Conservation (phyloP, 1,140 invertebrate species). For the Heliothis subflexa region DNA sequence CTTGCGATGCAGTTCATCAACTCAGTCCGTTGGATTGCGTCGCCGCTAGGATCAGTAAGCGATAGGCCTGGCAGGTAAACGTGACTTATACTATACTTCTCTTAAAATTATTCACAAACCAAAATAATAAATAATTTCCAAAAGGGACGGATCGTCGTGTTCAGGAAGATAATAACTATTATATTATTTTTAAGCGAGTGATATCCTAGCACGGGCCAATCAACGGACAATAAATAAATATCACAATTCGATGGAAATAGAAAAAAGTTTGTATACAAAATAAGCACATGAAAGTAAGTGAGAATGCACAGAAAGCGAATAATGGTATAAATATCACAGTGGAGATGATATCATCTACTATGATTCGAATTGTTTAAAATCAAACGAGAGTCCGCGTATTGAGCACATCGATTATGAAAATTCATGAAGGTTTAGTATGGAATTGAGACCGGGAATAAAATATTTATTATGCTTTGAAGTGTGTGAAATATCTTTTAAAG, state of each 20-base stretch:
- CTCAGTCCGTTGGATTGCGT: constrained; percentile 4
- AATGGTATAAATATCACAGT: constrained; percentile 69
- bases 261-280: constrained; percentile 42
- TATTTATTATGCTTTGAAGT: too few relatives aligned
- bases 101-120: background rate
- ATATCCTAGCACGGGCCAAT: constrained; percentile 15
- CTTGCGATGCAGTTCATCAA: constrained; percentile 16
- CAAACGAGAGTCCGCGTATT: constrained; percentile 11
- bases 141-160: background rate
- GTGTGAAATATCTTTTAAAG: too few relatives aligned
- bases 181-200: background rate
- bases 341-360: constrained; percentile 68
- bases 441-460: too few relatives aligned
- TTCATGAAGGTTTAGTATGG: too few relatives aligned
- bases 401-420: background rate
- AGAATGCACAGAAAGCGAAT: constrained; percentile 32
- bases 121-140: constrained; percentile 2
- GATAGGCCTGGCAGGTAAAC: background rate
- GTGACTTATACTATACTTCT: background rate
- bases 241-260: constrained; percentile 41
- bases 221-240: constrained; percentile 31
- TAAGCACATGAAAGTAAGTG: constrained; percentile 5
- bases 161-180: background rate
- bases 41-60: constrained; percentile 3
- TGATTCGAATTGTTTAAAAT: constrained; percentile 29